Percentiles rank a stretch among this genome's conserved stretches.
These are phyloP conservation scores for Leuctra nigra DNA, from an alignment of 2,888 invertebrate genomes.

Conservation along the genomic window DNA sequence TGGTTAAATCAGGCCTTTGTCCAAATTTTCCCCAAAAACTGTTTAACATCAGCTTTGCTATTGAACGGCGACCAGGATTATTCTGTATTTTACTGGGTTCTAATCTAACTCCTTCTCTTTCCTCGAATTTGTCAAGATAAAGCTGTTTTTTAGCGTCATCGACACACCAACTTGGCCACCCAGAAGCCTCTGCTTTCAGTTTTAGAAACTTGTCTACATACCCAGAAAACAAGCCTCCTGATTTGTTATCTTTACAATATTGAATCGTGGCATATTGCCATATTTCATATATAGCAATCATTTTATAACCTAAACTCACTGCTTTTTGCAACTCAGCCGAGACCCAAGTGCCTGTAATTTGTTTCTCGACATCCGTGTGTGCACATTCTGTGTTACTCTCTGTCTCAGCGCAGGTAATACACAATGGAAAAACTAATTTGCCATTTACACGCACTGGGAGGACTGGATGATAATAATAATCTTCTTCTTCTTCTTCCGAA, in stretches of 20 bases:
- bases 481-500: too few relatives aligned
- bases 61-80: constrained; percentile 27
- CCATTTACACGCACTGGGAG: neutral
- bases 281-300: neutral
- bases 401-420: neutral
- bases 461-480: too few relatives aligned
- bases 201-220: constrained; percentile 36
- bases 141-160: constrained; percentile 23
- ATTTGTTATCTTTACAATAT: neutral
- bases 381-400: constrained; percentile 17
- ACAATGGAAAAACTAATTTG: neutral
- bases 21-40: constrained; percentile 30
- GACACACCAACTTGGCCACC: constrained; percentile 31
- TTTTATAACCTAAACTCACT: neutral
- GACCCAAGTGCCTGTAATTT: constrained; percentile 35
- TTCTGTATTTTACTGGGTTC: constrained; percentile 19
- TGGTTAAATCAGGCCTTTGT: neutral
- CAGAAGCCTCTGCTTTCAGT: constrained; percentile 33
- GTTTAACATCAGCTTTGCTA: constrained; percentile 31
- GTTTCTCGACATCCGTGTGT: neutral
- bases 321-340: constrained; percentile 36
- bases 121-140: constrained; percentile 26
- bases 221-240: constrained; percentile 34
- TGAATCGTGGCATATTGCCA: neutral
- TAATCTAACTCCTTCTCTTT: constrained; percentile 23